Evolutionary conservation across 2,113 vertebrate species (phyloP).

Genomic region (Shinisaurus crocodilurus): DNA sequence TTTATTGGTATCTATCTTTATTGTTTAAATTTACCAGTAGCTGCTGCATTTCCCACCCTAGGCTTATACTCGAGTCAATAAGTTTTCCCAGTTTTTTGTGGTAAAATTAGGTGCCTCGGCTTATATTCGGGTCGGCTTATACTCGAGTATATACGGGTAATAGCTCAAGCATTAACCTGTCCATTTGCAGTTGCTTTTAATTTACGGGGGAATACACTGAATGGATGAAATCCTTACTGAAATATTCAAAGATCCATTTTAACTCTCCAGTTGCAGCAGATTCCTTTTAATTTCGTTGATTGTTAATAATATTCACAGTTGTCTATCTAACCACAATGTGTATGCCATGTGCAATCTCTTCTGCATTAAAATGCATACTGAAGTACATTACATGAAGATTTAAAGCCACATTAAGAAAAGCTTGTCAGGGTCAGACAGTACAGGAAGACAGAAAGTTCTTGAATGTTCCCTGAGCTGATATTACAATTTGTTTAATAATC

Average conservation of each 20-base stretch:
- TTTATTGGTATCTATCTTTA: too few relatives aligned
- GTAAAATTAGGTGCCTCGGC: too few relatives aligned
- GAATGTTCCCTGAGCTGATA: slow-evolving; percentile 61
- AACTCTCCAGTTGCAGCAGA: slow-evolving; percentile 39
- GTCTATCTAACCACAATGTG: slow-evolving; percentile 42
- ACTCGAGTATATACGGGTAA: too few relatives aligned
- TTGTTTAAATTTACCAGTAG: too few relatives aligned
- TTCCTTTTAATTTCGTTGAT: slow-evolving; percentile 29
- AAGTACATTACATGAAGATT: slow-evolving; percentile 73
- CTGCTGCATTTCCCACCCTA: too few relatives aligned
- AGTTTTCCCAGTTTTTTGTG: too few relatives aligned
- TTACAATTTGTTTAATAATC: slow-evolving; percentile 75
- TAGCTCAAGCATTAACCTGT: slow-evolving; percentile 39
- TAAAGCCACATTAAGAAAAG: slow-evolving; percentile 66
- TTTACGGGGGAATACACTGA: slow-evolving; percentile 59
- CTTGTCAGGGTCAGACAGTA: slow-evolving; percentile 67
- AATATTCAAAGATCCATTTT: slow-evolving; percentile 56
- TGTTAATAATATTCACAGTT: slow-evolving; percentile 60
- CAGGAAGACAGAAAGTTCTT: slow-evolving; percentile 69
- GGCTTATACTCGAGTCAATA: too few relatives aligned
- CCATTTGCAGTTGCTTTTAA: slow-evolving; percentile 61
- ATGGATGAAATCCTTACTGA: slow-evolving; percentile 60
- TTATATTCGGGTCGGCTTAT: too few relatives aligned
- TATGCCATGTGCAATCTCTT: slow-evolving; percentile 45
- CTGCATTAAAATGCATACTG: slow-evolving; percentile 72